Base-by-base conservation (phyloP, 2,113 vertebrate species). In the Carassius auratus region DNA sequence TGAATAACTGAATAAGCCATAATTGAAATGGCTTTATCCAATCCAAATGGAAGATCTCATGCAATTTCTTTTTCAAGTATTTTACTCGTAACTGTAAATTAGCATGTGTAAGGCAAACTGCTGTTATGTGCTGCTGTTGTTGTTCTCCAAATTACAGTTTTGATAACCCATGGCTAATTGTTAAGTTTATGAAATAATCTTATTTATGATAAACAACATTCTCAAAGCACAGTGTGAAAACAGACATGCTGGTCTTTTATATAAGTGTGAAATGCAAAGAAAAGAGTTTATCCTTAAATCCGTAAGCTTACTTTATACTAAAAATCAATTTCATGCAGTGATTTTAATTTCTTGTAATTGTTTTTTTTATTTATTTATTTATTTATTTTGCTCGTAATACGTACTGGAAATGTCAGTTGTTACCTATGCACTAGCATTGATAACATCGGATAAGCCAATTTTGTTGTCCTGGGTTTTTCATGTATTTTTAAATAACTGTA, bases 151-250 rank as follows among this genome's bases (percentile, higher is more conserved):
- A 88, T 89, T 89, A 89, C 73, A 77, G 78, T 78, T 81, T 83
- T 89, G 86, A 84, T 84, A 83, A 88, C 82, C 26, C 59, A 86
- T 73, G 61, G 57, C 77, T 89, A 86, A 89, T 88, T 87, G 84
- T 85, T 85, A 81, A 74, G 59, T 75, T 78, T 55, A 59, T 73
- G 55, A 88, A 87, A 84, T 89, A 81, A 73, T 84, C 66, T 76
- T 74, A 50, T 85, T 69, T 86, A 85, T 69, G 81, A 71, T 68
- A 26, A 86, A 83, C 81, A 66, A 78, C 57, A 76, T 81, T 85
- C 77, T 76, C 66, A 84, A 57, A 74, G 59, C 36, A 30, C 68
- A 30, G 76, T 45, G 69, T 81, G 77, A 84, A 75, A 68, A 79
- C 36, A 84, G 38, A n/a, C 85, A 7, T 76, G 87, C 82, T 86